Base-by-base conservation (phyloP, 2,888 invertebrate genomes). In the Sthenelais limicola region DNA sequence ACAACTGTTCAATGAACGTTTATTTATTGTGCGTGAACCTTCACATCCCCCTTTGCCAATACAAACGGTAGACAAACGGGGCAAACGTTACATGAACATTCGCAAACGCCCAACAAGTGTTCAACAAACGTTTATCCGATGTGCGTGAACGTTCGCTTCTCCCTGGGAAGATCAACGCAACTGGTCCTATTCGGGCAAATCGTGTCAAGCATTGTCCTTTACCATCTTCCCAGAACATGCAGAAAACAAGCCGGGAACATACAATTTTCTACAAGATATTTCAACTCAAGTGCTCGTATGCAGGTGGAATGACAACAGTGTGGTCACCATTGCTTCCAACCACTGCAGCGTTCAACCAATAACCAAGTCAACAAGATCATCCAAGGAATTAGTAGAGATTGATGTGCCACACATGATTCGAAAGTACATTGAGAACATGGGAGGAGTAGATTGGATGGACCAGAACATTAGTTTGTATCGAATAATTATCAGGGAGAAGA, bases 241-340 rank as follows among this genome's bases (percentile, higher is more conserved):
- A 43, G 43, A 43, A 43, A 43, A 18, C 43, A 12, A 18, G 18
- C 43, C 12, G 9, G 43, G 43, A 43, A 18, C 9, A 43, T 43
- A 43, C 43, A 18, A 9, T 18, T 43, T 43, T 43, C 43, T 9
- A 43, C 15, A 9, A 12, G 43, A 43, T 43, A 18, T n/a, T n/a
- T n/a, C n/a, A n/a, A n/a, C 43, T 12, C 12, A 43, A 12, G 43
- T 43, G 9, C 12, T 43, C 43, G 18, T 43, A 9, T 43, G 43
- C 15, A 43, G 12, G 12, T 43, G 43, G 43, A 43, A 43, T 43
- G 43, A 43, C 43, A 43, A 43, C 43, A 43, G 43, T 43, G 43
- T 43, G 43, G 43, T 43, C 43, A 43, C 43, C 43, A 43, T 43
- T 43, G 43, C 43, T 18, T 43, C 43, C 43, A 43, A 43, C 15